Conservation (phyloP, 2,797 vertebrate species). For the Eulemur rubriventer region DNA sequence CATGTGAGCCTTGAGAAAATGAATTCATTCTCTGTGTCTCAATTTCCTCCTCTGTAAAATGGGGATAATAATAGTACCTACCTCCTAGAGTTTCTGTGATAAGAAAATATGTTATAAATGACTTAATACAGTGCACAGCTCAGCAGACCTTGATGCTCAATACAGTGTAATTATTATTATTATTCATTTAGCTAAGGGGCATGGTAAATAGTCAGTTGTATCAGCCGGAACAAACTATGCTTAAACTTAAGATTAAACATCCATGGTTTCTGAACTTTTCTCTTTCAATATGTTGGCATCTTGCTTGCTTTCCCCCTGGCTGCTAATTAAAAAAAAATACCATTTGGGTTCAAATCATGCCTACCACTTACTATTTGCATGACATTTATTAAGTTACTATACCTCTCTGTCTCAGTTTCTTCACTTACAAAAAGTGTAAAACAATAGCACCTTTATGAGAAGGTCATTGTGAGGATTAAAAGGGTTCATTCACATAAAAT, state of each 20-base stretch:
- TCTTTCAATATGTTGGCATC: neutral
- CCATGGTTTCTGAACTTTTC: neutral
- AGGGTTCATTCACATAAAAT: conserved; percentile 6
- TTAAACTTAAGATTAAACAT: conserved; percentile 20
- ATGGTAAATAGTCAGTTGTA: neutral
- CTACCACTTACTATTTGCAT: neutral
- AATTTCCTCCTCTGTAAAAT: conserved; percentile 40
- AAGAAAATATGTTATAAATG: conserved; percentile 23
- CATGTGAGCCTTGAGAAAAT: neutral
- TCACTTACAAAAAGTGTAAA: conserved; percentile 36
- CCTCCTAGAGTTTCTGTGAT: neutral
- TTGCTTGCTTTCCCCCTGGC: neutral
- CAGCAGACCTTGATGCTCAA: neutral
- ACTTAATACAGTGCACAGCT: neutral
- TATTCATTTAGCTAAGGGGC: conserved; percentile 6
- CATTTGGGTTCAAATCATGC: neutral
- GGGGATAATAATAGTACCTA: neutral
- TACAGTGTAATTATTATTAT: neutral
- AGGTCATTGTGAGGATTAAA: conserved; percentile 23
- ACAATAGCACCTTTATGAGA: conserved; percentile 9
- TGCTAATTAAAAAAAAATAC: neutral
- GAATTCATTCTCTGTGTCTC: conserved; percentile 17
- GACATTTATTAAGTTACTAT: conserved; percentile 9
- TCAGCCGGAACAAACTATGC: neutral
- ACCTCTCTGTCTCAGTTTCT: neutral